Evolutionary conservation across 1,140 invertebrate genomes (phyloP).

Genomic region (Vollenhovia emeryi): DNA sequence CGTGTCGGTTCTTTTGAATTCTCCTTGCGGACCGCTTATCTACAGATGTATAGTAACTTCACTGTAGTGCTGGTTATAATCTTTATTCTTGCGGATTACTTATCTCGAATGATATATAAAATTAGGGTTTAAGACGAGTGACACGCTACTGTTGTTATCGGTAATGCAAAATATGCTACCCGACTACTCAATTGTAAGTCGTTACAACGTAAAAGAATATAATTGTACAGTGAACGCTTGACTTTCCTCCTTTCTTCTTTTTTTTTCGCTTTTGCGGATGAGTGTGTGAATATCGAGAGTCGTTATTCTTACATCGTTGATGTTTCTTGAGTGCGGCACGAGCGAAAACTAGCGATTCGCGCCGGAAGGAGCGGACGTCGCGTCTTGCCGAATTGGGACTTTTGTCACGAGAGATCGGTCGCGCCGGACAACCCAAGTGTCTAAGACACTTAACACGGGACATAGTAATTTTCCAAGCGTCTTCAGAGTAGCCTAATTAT

Average conservation of each 20-base stretch:
- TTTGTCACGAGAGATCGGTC: not conserved
- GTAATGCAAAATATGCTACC: constrained; percentile 81
- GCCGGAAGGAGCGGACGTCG: not conserved
- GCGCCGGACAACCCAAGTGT: not conserved
- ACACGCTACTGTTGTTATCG: constrained; percentile 73
- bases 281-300: constrained; percentile 38
- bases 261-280: constrained; percentile 47
- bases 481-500: not conserved
- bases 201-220: constrained; percentile 77
- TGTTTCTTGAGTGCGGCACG: constrained; percentile 35
- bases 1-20: constrained; percentile 77
- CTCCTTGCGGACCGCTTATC: constrained; percentile 71
- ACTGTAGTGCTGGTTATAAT: constrained; percentile 78
- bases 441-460: not conserved
- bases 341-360: constrained; percentile 8
- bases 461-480: not conserved
- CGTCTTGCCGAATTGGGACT: constrained; percentile 27
- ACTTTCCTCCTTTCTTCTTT: constrained; percentile 52
- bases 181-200: constrained; percentile 71
- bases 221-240: constrained; percentile 78
- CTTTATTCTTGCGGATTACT: constrained; percentile 76
- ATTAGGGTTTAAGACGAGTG: constrained; percentile 78
- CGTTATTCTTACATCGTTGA: constrained; percentile 56
- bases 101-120: constrained; percentile 80
- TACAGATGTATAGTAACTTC: constrained; percentile 78